Evolutionary conservation across 2,888 invertebrate species (phyloP), one percentile per base, ranked within the genome.

Genomic region (Tipula lateralis): DNA sequence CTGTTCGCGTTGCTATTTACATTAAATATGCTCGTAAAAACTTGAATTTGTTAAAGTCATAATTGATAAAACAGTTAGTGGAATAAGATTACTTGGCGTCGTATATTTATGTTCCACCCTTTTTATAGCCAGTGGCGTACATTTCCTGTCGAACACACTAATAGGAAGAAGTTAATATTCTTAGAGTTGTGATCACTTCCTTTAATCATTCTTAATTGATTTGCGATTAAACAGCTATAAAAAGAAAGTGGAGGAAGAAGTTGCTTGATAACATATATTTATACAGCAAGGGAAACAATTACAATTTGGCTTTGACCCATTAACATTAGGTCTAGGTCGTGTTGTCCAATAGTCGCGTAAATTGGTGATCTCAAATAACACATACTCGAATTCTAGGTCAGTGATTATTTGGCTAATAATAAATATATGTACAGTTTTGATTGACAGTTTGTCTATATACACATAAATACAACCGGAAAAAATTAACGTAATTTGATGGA

Each of bases 351-450:
- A 24, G 19, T 66, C 66, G 66, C 66, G 9, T 24, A 12, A 66
- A 66, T 66, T 66, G 12, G 24, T 66, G 66, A 66, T 24, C 66
- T 66, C 66, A 66, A 24, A 66, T 24, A 19, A 66, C 9, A 66
- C 66, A 24, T 24, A 66, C 9, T 24, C 66, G 24, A 66, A 24
- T 66, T 66, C 66, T 24, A 66, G 66, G 66, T 66, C 24, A 24
- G 24, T 66, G 24, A 66, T 66, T 66, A 66, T 24, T 24, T 24
- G 24, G 24, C 19, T 66, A 24, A 66, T 9, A 66, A 24, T 66
- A 66, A 66, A 66, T 66, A 66, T 66, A n/a, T n/a, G n/a, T n/a
- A 66, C 66, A 66, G 66, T 66, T 66, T 66, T 66, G 66, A 24
- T 66, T 66, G 66, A 66, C 24, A 66, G 1, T 9, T 24, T 24